These are phyloP conservation scores for Aegithalos caudatus DNA, from an alignment of 2,113 vertebrate species.

Conservation along the genomic window DNA sequence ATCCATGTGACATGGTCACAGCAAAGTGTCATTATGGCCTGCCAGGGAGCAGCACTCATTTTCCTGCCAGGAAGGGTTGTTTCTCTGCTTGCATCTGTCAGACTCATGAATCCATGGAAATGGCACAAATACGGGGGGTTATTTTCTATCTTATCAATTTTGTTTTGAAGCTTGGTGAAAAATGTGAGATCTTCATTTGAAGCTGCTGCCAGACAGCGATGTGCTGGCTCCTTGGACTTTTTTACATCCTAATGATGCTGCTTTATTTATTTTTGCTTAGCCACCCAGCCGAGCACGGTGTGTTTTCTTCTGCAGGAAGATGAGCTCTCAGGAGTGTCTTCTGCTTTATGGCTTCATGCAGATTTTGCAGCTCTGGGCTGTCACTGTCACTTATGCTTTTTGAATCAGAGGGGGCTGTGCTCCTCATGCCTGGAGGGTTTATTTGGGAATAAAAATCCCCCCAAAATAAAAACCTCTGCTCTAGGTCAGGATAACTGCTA, in stretches of 20 bases:
- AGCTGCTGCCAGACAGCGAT: background rate
- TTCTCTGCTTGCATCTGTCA: background rate
- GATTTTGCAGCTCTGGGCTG: background rate
- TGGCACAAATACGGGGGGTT: background rate
- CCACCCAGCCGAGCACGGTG: background rate
- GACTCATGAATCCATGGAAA: background rate
- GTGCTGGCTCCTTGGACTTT: background rate
- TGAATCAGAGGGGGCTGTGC: background rate
- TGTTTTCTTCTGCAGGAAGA: background rate
- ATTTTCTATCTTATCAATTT: background rate
- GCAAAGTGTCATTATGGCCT: background rate
- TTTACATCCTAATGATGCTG: constrained; percentile 13
- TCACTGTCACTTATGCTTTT: background rate
- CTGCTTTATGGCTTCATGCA: constrained; percentile 3
- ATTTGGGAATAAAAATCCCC: background rate
- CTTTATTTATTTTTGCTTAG: constrained; percentile 21
- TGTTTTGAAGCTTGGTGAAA: constrained; percentile 7
- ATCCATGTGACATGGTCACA: background rate
- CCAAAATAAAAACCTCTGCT: too few relatives aligned
- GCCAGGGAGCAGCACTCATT: background rate
- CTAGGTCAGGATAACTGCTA: background rate
- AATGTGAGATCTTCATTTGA: constrained; percentile 22
- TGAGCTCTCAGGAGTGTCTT: background rate
- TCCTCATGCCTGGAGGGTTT: background rate
- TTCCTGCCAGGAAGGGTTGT: background rate